These are phyloP conservation scores for Temnothorax curvispinosus DNA, from an alignment of 1,140 invertebrate genomes.

Conservation along the genomic window DNA sequence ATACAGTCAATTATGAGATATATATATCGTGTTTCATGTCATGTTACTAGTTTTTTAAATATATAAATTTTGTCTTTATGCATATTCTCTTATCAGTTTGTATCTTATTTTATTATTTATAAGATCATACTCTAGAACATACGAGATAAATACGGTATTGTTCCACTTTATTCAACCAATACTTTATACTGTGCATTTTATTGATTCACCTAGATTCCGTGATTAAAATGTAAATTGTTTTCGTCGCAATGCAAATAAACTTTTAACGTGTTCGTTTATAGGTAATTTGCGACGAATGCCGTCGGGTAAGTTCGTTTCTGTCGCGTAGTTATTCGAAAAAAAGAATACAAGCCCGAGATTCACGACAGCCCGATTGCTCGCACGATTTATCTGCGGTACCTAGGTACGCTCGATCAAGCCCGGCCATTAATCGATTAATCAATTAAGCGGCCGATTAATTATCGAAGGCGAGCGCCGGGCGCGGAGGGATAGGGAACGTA, in stretches of 20 bases:
- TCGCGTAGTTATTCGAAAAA: constrained; percentile 48
- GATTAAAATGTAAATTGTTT: neutral
- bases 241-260: constrained; percentile 32
- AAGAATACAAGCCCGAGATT: constrained; percentile 23
- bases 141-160: neutral
- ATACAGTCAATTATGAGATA: neutral
- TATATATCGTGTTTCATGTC: neutral
- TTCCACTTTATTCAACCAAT: neutral
- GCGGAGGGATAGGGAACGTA: constrained; percentile 1
- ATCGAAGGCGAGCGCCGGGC: constrained; percentile 68
- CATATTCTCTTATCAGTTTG: neutral
- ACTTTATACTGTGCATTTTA: constrained; percentile 10
- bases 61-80: neutral
- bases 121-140: neutral
- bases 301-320: constrained; percentile 56
- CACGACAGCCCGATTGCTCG: constrained; percentile 54
- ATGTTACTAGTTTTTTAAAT: neutral
- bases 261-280: constrained; percentile 19
- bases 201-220: constrained; percentile 37
- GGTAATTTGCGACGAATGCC: constrained; percentile 13
- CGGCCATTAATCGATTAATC: constrained; percentile 78
- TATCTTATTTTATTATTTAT: neutral
- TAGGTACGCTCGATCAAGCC: constrained; percentile 58
- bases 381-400: constrained; percentile 67
- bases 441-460: constrained; percentile 80